Evolutionary conservation across 2,797 vertebrate genomes (phyloP).

Genomic region (Pristis pectinata): DNA sequence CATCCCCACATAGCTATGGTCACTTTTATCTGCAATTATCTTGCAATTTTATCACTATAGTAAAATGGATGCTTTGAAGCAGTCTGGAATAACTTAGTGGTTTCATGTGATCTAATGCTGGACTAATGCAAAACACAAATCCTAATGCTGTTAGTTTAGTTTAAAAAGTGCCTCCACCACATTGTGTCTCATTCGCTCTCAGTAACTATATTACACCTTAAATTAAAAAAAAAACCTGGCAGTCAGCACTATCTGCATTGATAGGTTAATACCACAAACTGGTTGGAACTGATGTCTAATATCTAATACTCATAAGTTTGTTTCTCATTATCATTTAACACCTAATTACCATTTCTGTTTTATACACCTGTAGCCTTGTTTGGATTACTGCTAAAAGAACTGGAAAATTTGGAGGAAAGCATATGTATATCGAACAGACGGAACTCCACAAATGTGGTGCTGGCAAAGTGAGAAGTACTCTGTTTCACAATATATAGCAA

Average conservation of each 20-base stretch:
- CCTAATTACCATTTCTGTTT: background rate
- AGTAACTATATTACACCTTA: background rate
- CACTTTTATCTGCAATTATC: background rate
- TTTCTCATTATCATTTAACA: no score
- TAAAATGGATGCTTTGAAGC: no score
- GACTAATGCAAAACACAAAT: no score
- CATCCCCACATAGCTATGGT: background rate
- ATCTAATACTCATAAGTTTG: background rate
- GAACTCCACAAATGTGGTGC: no score
- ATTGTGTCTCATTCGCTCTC: background rate
- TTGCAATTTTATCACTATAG: background rate
- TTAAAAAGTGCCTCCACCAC: background rate
- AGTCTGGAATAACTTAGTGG: background rate
- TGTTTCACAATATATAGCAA: background rate
- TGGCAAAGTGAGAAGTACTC: background rate
- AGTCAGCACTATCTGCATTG: background rate
- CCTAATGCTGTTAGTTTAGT: background rate
- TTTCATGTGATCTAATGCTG: background rate
- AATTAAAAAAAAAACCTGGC: background rate
- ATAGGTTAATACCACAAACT: background rate
- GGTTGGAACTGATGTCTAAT: background rate
- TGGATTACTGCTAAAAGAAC: background rate
- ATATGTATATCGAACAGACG: no score
- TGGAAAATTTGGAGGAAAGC: background rate
- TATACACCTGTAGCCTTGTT: no score